Percentiles rank a stretch among this genome's conserved stretches.
Evolutionary conservation across 2,113 vertebrate genomes (phyloP).

Genomic region (Camelus dromedarius): DNA sequence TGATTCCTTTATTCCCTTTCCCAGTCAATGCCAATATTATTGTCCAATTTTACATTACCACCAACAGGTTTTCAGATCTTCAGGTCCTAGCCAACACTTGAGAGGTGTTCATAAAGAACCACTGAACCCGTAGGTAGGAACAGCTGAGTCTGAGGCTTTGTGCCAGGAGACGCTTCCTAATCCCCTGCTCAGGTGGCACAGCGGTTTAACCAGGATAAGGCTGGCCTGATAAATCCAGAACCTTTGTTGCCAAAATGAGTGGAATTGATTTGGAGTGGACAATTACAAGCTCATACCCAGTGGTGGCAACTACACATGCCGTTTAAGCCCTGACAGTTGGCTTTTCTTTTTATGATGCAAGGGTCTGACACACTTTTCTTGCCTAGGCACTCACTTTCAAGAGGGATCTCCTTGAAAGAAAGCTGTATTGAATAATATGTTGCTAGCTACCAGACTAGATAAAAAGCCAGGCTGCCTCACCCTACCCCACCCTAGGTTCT

Average conservation of each 20-base stretch:
- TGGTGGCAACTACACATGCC: neutral
- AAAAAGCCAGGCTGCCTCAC: neutral
- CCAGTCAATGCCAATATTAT: neutral
- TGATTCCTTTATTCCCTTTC: neutral
- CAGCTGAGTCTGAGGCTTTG: neutral
- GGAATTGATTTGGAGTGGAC: neutral
- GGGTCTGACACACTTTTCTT: neutral
- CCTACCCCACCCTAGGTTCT: neutral
- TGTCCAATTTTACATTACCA: neutral
- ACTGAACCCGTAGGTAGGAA: neutral
- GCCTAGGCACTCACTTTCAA: neutral
- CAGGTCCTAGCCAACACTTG: neutral
- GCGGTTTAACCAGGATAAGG: neutral
- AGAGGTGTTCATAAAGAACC: neutral
- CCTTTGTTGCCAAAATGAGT: neutral
- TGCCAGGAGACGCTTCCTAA: neutral
- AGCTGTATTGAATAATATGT: neutral
- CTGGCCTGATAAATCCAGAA: neutral
- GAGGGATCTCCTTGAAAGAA: neutral
- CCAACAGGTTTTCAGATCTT: neutral
- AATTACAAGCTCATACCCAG: neutral
- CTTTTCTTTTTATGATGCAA: neutral
- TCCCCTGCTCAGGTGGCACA: neutral
- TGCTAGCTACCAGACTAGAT: neutral
- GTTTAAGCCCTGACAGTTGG: too few relatives aligned